Conservation (phyloP, 1,140 invertebrate species). For the Achroia grisella region DNA sequence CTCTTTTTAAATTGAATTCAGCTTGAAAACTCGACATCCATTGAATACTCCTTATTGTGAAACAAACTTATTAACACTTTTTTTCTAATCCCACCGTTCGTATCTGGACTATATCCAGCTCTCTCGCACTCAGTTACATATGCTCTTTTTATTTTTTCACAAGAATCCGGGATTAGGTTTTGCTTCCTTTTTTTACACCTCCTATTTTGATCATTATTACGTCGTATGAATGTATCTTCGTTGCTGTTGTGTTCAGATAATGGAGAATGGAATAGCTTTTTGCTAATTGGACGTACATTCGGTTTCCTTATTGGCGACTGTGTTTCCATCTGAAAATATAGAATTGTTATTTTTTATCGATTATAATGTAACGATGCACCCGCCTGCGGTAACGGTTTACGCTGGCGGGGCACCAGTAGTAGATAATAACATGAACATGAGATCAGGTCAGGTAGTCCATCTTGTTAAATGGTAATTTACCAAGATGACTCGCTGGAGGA, state of each 20-base stretch:
- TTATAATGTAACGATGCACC: no score
- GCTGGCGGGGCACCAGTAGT: no score
- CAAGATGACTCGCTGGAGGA: no score
- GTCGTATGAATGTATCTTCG: constrained; percentile 5
- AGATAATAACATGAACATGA: no score
- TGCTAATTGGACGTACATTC: constrained; percentile 30
- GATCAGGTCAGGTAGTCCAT: no score
- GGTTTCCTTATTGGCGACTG: constrained; percentile 40
- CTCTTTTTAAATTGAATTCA: background rate
- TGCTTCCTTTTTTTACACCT: constrained; percentile 37
- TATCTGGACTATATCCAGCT: constrained; percentile 32
- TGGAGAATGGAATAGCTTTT: constrained; percentile 52
- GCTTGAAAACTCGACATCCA: constrained; percentile 23
- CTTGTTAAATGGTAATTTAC: no score
- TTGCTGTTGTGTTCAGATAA: constrained; percentile 15
- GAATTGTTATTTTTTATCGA: no score
- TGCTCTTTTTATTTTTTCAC: constrained; percentile 32
- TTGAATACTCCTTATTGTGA: constrained; percentile 47
- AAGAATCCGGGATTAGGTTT: constrained; percentile 26
- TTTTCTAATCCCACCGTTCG: constrained; percentile 36
- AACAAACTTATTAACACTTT: constrained; percentile 45
- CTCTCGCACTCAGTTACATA: constrained; percentile 36
- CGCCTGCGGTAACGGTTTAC: no score
- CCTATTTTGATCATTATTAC: constrained; percentile 10
- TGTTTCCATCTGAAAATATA: constrained; percentile 44